Evolutionary conservation across 2,113 vertebrate species (phyloP), one percentile per base, ranked within the genome.

Genomic region (Sebastes fasciatus): DNA sequence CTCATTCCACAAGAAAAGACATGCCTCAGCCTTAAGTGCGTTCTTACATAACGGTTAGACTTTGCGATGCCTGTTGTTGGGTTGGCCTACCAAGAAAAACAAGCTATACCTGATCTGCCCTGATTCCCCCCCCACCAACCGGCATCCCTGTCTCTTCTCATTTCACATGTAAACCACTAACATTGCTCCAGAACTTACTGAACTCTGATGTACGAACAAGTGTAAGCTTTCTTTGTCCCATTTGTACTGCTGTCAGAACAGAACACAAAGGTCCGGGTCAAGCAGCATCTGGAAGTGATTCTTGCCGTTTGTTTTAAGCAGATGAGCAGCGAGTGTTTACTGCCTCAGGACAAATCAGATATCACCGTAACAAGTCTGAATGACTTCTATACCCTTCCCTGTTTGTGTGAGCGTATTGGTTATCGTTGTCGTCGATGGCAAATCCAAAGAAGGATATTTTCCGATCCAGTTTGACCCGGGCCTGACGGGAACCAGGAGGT

Each of bases 1-100:
- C 93, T 92, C 92, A 94, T 95, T 94, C 93, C 93, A 87, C 83
- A 82, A 77, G 66, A 54, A 87, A 89, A 88, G 78, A 91, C 91
- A 82, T 83, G 92, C 89, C 92, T 95, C 92, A 90, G 92, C 94
- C 94, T 95, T 94, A 94, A 94, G 82, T 87, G 89, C 87, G 80
- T 91, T 92, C 70, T 86, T 89, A 73, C 80, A 48, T 55, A 62
- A 45, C 70, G 26, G 70, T 86, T 74, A 43, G 42, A 92, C 78
- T 89, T 86, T 82, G 75, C n/a, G 49, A 90, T 75, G 81, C 90
- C 89, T 90, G 86, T 34, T 69, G 81, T 89, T 80, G 60, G 87
- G 91, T 64, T 64, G 74, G 73, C 86, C 80, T 84, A 82, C 79
- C 62, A 45, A 75, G 84, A 90, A 91, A 58, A 88, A 86, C 86